Base-by-base conservation (phyloP, 2,888 invertebrate species). In the Pandemis cinnamomeana region DNA sequence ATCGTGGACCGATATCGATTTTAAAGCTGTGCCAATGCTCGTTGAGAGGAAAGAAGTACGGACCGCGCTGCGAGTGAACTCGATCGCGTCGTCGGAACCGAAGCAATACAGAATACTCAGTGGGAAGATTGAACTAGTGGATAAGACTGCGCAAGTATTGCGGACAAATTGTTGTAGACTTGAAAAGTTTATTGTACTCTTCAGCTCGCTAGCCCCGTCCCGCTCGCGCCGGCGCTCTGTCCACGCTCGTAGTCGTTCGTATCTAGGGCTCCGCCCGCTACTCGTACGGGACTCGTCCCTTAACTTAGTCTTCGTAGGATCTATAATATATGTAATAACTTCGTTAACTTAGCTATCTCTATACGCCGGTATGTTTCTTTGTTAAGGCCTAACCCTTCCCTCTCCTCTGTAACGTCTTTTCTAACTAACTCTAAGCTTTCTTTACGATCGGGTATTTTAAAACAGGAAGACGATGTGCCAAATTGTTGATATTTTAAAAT, bases 391-490 rank as follows among this genome's bases (percentile, higher is more conserved):
- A 68, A 67, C 55, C 75, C 66, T 71, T 71, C 76, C 69, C 71
- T 72, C 62, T 67, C 48, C 71, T 72, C 61, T 67, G 46, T 46
- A 58, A 68, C 68, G 44, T 64, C 46, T 36, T 70, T 15, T 58
- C 55, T 71, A n/a, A 46, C 55, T 62, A 42, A 71, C 41, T 68
- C n/a, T 68, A 72, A 75, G 72, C 55, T 73, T 78, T 81, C 86
- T 85, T 87, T 86, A 82, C 51, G 46, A 66, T 61, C 46, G 72
- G 71, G 64, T 73, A 75, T 72, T 75, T 73, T 70, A 61, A 88
- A 89, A 89, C 89, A 90, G 89, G 90, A 90, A 90, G 81, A 80
- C 78, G 87, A 89, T 89, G 92, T 93, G 92, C 93, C 93, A 93
- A 93, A 92, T 91, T 90, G 91, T 91, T 92, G 87, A 90, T 90